Conservation (phyloP, 2,888 invertebrate species). For the Ornithoptera alexandrae region DNA sequence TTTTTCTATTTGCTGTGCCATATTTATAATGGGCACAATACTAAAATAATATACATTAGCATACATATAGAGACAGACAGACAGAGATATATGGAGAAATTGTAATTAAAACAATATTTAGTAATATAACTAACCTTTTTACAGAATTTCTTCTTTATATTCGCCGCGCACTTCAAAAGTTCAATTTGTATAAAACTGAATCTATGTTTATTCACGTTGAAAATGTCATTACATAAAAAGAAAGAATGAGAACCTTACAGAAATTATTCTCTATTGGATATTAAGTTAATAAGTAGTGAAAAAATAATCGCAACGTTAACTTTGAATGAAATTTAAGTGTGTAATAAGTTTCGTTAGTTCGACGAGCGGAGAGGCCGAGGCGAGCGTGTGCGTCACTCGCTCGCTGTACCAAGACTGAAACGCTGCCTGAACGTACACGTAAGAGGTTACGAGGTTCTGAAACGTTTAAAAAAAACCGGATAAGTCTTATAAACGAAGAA, state of each 20-base stretch:
- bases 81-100: not conserved
- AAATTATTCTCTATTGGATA: too few species aligned
- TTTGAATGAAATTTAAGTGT: constrained; percentile 6
- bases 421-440: constrained; percentile 1
- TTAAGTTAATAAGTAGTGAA: not conserved
- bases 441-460: not conserved
- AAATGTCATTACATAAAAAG: not conserved
- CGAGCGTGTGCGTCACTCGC: constrained; percentile 28
- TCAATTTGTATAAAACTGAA: not conserved
- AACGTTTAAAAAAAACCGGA: constrained; percentile 3
- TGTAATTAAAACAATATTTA: not conserved
- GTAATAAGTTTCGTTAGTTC: constrained; percentile 16
- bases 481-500: not conserved
- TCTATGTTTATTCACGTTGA: not conserved
- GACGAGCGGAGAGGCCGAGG: constrained; percentile 11
- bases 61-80: too few species aligned
- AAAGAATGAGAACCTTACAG: too few species aligned
- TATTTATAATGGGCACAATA: too few species aligned
- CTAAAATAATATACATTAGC: too few species aligned
- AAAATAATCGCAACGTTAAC: not conserved
- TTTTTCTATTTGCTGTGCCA: too few species aligned
- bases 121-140: not conserved
- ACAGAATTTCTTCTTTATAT: not conserved
- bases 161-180: not conserved
- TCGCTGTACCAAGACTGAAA: constrained; percentile 27